Evolutionary conservation across 2,888 invertebrate genomes (phyloP), one percentile per base, ranked within the genome.

Genomic region (Corythucha ciliata): DNA sequence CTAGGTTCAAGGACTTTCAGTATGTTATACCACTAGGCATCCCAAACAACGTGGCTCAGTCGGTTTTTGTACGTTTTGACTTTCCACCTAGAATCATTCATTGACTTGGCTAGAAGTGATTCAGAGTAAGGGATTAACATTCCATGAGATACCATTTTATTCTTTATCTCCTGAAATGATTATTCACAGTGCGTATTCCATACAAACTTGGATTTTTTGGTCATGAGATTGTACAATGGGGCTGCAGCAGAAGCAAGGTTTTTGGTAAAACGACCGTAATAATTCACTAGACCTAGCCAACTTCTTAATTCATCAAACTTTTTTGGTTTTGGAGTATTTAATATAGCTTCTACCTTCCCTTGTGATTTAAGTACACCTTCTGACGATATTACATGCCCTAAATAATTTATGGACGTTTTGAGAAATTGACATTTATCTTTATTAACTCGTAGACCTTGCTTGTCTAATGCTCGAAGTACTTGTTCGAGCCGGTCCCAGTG

Each of bases 181-280:
- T 10, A 22, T 39, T 39, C 21, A n/a, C n/a, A 5, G 7, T 16
- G 20, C 4, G 8, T 12, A 10, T 8, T 16, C 39, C 39, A 39
- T 4, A 7, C 12, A 5, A 39, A 39, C 5, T n/a, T 12, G 5
- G 12, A 7, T 4, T 22, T 22, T 18, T 39, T 39, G 7, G 18
- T 39, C 5, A 39, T 20, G 22, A 39, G 39, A 14, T 39, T 12
- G 39, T 39, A 39, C 21, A 39, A 39, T n/a, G 6, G n/a, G 21
- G 18, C 21, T n/a, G 22, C 21, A 4, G n/a, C 21, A 21, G 18
- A 7, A 12, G 39, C 39, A 5, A 22, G 4, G n/a, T n/a, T 21
- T 5, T 20, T 20, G 22, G 22, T 39, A 12, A 39, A 39, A 5
- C 39, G 39, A 18, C 14, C n/a, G 21, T 39, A 39, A 39, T 39